A percentile compares a stretch with the other conserved stretches of the same genome.
Evolutionary conservation across 1,140 invertebrate species (phyloP).

Genomic region (Nephila pilipes): DNA sequence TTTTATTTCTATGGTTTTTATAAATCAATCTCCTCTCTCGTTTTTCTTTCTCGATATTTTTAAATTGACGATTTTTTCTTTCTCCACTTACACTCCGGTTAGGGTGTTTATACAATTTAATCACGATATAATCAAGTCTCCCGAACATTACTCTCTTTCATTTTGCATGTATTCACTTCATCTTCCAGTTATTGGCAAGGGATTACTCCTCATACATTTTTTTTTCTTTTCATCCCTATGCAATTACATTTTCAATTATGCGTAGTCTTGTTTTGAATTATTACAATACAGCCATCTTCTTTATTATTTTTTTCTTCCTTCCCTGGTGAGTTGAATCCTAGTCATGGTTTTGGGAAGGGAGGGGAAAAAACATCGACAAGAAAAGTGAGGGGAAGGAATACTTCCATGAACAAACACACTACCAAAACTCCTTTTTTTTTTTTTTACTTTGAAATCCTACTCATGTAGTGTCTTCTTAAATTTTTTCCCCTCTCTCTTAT

Average conservation of each 20-base stretch:
- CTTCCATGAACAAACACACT: neutral
- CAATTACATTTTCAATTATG: slow-evolving; percentile 30
- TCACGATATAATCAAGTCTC: neutral
- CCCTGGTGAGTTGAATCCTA: neutral
- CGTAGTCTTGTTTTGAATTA: neutral
- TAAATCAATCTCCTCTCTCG: neutral
- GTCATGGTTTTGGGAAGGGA: neutral
- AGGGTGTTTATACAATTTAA: neutral
- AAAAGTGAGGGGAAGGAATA: neutral
- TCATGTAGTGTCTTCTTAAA: neutral
- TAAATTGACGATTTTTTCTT: neutral
- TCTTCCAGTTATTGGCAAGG: too few species aligned
- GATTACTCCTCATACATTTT: neutral
- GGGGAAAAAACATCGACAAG: neutral
- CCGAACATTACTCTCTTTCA: neutral
- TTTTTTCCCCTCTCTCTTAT: neutral
- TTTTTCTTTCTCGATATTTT: neutral
- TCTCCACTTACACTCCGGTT: neutral
- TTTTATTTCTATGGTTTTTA: neutral
- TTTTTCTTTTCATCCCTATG: neutral
- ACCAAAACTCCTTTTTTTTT: neutral
- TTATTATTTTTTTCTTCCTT: neutral
- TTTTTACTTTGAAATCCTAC: neutral
- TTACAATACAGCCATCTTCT: neutral
- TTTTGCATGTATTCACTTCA: neutral